Evolutionary conservation across 2,113 vertebrate species (phyloP), one percentile per base, ranked within the genome.

Genomic region (Chelonoidis abingdonii): DNA sequence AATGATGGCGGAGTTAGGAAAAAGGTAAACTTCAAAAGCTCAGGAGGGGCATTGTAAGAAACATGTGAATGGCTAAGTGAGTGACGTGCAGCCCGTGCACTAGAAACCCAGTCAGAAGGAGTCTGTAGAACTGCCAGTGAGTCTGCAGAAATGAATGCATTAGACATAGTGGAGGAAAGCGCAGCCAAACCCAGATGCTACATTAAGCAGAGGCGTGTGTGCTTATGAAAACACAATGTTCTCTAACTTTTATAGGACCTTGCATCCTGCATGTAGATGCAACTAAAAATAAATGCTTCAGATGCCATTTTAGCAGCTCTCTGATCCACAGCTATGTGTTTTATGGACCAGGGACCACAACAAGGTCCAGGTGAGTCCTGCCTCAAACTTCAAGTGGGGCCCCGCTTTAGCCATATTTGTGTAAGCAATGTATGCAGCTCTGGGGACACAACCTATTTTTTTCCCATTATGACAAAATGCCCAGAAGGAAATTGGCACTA

Each of bases 401-500:
- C 93, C 21, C 22, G 49, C 79, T 82, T 3, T 83, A 0, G 17
- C 89, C 49, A 52, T 38, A 24, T 92, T 83, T 90, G 86, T 5
- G 19, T 84, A 90, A 83, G 0, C 3, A 31, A 21, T 49, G 75
- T 47, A 59, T 14, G 65, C 93, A 89, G 72, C 92, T 88, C 50
- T 53, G 88, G 90, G 94, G 95, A 97, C 81, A 89, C 56, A 29
- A 84, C 76, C 93, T 95, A 14, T 95, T 96, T 82, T 82, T 79
- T 96, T 93, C 90, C 90, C 79, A 94, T 94, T 93, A 53, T 89
- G 92, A 92, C 93, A 97, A 90, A 84, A 95, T 90, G 79, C 97
- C 87, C 89, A 79, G 91, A 87, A 97, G 96, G 95, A 94, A 97
- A 80, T 65, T 96, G 95, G 96, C 95, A 96, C 79, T 38, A 82